Conservation (phyloP, 1,140 invertebrate genomes). For the Scaptomyza graminum region DNA sequence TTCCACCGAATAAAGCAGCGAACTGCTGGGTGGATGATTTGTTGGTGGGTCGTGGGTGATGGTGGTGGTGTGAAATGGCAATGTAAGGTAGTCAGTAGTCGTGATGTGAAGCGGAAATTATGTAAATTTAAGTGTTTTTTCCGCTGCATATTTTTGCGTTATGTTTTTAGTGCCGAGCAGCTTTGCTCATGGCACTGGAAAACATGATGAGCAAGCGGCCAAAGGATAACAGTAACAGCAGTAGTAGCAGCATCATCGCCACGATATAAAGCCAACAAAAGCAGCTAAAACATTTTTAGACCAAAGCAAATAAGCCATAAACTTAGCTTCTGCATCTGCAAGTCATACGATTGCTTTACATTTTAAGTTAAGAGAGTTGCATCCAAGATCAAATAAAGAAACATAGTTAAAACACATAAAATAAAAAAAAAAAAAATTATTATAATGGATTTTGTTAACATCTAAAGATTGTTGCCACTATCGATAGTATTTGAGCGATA, state of each 20-base stretch:
- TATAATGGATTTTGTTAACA: neutral
- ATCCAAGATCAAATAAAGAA: neutral
- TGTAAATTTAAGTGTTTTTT: conserved; percentile 78
- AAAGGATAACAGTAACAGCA: conserved; percentile 35
- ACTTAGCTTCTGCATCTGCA: conserved; percentile 26
- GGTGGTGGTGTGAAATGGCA: neutral
- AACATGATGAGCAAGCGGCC: conserved; percentile 69
- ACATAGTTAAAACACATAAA: neutral
- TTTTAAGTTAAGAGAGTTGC: conserved; percentile 11
- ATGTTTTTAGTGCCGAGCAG: conserved; percentile 48
- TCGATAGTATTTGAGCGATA: neutral
- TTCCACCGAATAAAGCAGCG: conserved; percentile 10
- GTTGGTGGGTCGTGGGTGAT: neutral
- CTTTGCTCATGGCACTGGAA: conserved; percentile 74
- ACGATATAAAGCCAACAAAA: conserved; percentile 10
- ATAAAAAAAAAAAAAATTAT: too few species aligned
- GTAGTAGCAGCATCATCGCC: conserved; percentile 11
- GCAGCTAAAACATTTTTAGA: conserved; percentile 7
- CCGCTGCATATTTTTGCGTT: conserved; percentile 56
- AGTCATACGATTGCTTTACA: conserved; percentile 14
- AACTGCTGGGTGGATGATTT: neutral
- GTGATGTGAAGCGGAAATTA: conserved; percentile 71
- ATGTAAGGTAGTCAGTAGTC: neutral
- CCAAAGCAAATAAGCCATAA: conserved; percentile 46
- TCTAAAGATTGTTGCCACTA: neutral